phyloP scores from a whole-genome alignment of 1,140 invertebrate species.

The Drosophila truncata region DNA sequence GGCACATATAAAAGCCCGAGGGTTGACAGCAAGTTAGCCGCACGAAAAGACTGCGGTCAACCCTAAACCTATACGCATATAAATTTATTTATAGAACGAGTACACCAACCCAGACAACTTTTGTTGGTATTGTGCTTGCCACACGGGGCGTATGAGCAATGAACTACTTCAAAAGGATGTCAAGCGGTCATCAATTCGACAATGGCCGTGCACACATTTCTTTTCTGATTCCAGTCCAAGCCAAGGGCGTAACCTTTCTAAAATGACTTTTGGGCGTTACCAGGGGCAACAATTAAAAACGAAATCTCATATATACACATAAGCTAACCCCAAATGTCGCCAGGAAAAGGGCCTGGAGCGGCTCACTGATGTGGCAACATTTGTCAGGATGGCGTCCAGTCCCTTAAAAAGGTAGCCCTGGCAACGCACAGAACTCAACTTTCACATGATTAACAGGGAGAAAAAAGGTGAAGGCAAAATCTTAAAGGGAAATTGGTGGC shows the following conservation, averaged over 20 bases:
- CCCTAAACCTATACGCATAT: constrained; percentile 6
- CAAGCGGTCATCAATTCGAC: constrained; percentile 47
- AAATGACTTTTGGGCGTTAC: constrained; percentile 44
- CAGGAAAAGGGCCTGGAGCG: constrained; percentile 32
- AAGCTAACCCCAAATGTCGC: constrained; percentile 15
- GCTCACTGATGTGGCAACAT: constrained; percentile 56
- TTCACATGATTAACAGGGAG: constrained; percentile 17
- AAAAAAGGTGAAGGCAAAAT: constrained; percentile 12
- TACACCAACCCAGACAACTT: not conserved
- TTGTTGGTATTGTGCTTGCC: constrained; percentile 11
- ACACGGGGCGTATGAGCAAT: constrained; percentile 34
- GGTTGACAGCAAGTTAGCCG: constrained; percentile 44
- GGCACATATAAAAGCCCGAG: constrained; percentile 43
- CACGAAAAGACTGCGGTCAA: constrained; percentile 34
- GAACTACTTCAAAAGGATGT: constrained; percentile 49
- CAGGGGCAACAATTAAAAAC: constrained; percentile 66
- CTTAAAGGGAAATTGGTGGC: constrained; percentile 51
- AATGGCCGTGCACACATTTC: constrained; percentile 29
- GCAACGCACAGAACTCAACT: constrained; percentile 10
- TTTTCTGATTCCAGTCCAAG: constrained; percentile 5
- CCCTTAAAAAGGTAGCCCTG: not conserved
- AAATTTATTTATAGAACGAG: not conserved
- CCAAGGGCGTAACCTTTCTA: constrained; percentile 24
- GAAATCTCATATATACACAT: constrained; percentile 32
- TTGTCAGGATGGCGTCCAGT: constrained; percentile 40